Evolutionary conservation across 2,113 vertebrate species (phyloP).

Genomic region (Ursus arctos): DNA sequence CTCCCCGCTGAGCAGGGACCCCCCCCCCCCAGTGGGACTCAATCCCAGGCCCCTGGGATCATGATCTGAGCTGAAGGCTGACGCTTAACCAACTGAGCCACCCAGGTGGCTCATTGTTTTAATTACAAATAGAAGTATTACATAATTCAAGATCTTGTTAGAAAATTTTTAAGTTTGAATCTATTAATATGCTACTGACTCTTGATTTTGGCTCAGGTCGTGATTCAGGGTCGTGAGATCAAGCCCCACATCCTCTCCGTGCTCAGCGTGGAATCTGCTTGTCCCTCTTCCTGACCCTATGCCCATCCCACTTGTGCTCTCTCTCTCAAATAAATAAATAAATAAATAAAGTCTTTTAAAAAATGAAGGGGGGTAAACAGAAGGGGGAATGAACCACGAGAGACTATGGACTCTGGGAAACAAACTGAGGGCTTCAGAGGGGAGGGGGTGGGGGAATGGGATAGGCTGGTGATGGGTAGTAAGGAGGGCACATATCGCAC

Average conservation of each 20-base stretch:
- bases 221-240: not conserved
- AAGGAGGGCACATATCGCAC: too few species aligned
- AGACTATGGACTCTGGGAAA: too few species aligned
- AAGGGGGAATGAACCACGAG: too few species aligned
- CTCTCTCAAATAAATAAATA: not conserved
- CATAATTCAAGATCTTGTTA: constrained; percentile 2
- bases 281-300: not conserved
- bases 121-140: not conserved
- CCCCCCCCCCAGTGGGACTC: too few species aligned
- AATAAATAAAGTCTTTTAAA: not conserved
- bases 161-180: constrained; percentile 18
- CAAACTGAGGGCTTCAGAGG: too few species aligned
- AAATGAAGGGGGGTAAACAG: not conserved
- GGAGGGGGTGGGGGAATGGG: too few species aligned
- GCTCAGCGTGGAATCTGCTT: not conserved
- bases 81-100: too few species aligned
- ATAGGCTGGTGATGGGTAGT: too few species aligned
- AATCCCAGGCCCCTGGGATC: too few species aligned
- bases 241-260: not conserved
- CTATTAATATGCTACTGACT: not conserved
- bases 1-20: too few species aligned
- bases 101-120: not conserved
- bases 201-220: not conserved
- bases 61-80: too few species aligned
- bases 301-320: not conserved